phyloP scores from a whole-genome alignment of 2,113 vertebrate genomes.

The Theropithecus gelada region DNA sequence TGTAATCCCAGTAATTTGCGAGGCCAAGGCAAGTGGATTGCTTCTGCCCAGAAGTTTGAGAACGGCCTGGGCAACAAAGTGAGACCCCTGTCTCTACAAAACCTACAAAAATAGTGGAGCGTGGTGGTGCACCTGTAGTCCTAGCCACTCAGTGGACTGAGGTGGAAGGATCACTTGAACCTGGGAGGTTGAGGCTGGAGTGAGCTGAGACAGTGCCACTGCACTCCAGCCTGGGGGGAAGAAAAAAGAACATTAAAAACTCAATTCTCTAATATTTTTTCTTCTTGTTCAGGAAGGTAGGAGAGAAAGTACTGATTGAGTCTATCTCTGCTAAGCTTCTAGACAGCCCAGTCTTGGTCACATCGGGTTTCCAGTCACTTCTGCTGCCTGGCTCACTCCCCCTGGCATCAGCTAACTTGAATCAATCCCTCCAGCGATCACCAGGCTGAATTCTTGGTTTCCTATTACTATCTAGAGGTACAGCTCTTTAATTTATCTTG shows the following conservation, averaged over 20 bases:
- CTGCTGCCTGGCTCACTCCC: background rate
- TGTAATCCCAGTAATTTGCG: too few relatives aligned
- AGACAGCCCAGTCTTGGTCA: background rate
- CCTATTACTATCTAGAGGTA: background rate
- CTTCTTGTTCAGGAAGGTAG: background rate
- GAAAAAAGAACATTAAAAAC: background rate
- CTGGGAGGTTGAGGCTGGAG: too few relatives aligned
- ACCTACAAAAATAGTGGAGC: too few relatives aligned
- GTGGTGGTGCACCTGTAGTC: too few relatives aligned
- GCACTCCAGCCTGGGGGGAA: too few relatives aligned
- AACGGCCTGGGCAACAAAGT: too few relatives aligned
- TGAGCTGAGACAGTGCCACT: too few relatives aligned
- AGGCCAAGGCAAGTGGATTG: too few relatives aligned
- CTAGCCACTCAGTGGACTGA: too few relatives aligned
- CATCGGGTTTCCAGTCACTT: background rate
- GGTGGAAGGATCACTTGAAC: too few relatives aligned
- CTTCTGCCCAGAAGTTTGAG: too few relatives aligned
- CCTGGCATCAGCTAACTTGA: background rate
- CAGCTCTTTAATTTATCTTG: background rate
- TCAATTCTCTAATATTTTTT: background rate
- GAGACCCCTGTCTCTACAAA: too few relatives aligned
- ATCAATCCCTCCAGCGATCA: rapidly evolving
- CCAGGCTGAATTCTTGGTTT: background rate
- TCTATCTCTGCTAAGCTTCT: background rate
- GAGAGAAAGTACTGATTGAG: background rate